Evolutionary conservation across 2,797 vertebrate genomes (phyloP), one percentile per base, ranked within the genome.

Genomic region (Chiloscyllium punctatum): DNA sequence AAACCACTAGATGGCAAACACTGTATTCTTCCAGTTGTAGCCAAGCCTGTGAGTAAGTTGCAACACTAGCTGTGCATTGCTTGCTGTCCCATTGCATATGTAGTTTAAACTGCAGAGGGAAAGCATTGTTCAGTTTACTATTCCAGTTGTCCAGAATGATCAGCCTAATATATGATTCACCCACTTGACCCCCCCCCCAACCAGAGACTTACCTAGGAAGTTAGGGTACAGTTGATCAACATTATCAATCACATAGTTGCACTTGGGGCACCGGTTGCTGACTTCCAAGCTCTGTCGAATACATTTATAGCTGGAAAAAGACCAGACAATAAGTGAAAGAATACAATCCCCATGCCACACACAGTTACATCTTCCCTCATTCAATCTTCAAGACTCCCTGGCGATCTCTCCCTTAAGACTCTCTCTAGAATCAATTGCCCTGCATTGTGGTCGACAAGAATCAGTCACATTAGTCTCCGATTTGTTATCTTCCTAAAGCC

Each of bases 201-300:
- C 48, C 27, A 96, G 97, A 96, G 94, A 97, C 98, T 97, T 97
- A 99, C 99, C 99, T 97, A 99, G 98, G 96, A 99, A 99, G 97
- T 99, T 99, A 96, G 99, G 99, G 96, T 99, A 99, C 68, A 99
- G 98, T 97, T 99, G 99, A 97, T 99, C 99, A 97, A 99, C 98
- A 90, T 99, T 99, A 97, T 99, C 99, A 96, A 99, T 98, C 94
- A 99, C 98, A 96, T 99, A 99, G 97, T 99, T 99, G 97, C 99
- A 99, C 97, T 99, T 99, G 69, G 99, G 99, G 96, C 99, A 99
- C 96, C 99, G 98, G 97, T 99, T 99, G 97, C 98, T 99, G 97
- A 99, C 99, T 96, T 99, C 99, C 97, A 99, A 97, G 97, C 99
- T 99, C 97, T 99, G 99, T 95, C 99, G 98, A 97, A 99, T 99